phyloP scores from a whole-genome alignment of 2,888 invertebrate species.

The Mantis religiosa region DNA sequence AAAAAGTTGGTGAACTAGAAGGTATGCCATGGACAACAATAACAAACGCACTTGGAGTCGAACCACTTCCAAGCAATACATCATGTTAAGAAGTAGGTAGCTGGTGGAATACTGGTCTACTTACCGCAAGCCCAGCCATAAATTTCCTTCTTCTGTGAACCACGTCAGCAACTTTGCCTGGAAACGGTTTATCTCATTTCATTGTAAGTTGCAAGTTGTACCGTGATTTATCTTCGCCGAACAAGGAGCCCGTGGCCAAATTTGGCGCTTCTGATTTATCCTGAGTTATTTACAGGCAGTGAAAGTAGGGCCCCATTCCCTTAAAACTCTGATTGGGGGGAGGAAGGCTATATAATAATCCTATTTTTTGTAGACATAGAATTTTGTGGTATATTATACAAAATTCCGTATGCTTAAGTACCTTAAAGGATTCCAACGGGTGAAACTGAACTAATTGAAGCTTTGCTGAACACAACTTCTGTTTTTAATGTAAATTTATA shows the following conservation, averaged over 20 bases:
- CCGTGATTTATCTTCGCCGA: not conserved
- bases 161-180: not conserved
- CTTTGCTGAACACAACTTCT: too few species aligned
- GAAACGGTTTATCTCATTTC: not conserved
- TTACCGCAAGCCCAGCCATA: not conserved
- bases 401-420: too few species aligned
- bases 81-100: not conserved
- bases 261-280: not conserved
- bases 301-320: not conserved
- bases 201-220: not conserved
- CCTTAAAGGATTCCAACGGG: too few species aligned
- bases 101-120: not conserved
- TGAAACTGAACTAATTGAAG: too few species aligned
- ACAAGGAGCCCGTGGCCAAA: not conserved
- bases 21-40: not conserved
- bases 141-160: not conserved
- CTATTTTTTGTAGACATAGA: too few species aligned
- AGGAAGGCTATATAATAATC: too few species aligned
- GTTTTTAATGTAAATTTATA: too few species aligned
- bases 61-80: not conserved
- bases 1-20: not conserved
- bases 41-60: not conserved
- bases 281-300: not conserved
- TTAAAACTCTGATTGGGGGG: too few species aligned
- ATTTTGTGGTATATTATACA: too few species aligned